phyloP scores from a whole-genome alignment of 2,797 vertebrate species.

The Bradypodion ventrale region DNA sequence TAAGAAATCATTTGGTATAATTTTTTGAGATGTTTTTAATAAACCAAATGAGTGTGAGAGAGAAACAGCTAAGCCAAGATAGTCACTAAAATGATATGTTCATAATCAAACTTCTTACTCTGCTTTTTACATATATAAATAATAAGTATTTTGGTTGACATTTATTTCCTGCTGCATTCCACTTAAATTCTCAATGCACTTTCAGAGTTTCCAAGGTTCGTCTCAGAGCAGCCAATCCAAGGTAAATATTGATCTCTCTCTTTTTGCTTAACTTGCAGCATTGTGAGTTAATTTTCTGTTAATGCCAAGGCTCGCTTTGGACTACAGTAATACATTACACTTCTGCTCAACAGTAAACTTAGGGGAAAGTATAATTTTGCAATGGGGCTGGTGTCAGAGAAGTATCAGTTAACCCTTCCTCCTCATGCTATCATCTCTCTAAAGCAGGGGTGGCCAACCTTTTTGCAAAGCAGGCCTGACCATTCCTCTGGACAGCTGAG shows the following conservation, averaged over 20 bases:
- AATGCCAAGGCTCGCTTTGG: neutral
- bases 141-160: neutral
- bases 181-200: neutral
- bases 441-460: too few species aligned
- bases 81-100: too few species aligned
- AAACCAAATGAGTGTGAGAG: neutral
- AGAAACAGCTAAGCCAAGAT: neutral
- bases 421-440: neutral
- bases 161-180: neutral
- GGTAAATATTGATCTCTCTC: constrained; percentile 11
- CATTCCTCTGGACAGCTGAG: too few species aligned
- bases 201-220: constrained; percentile 11
- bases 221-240: constrained; percentile 12
- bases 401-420: neutral
- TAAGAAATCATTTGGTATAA: neutral
- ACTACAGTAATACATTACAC: neutral
- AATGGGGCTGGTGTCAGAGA: neutral
- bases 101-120: too few species aligned
- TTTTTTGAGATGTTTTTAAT: neutral
- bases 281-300: neutral
- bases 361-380: neutral
- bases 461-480: too few species aligned
- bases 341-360: neutral
- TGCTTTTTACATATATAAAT: neutral
- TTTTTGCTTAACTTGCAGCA: neutral